Evolutionary conservation across 2,888 invertebrate species (phyloP).

Genomic region (Standfussiana lucernea): DNA sequence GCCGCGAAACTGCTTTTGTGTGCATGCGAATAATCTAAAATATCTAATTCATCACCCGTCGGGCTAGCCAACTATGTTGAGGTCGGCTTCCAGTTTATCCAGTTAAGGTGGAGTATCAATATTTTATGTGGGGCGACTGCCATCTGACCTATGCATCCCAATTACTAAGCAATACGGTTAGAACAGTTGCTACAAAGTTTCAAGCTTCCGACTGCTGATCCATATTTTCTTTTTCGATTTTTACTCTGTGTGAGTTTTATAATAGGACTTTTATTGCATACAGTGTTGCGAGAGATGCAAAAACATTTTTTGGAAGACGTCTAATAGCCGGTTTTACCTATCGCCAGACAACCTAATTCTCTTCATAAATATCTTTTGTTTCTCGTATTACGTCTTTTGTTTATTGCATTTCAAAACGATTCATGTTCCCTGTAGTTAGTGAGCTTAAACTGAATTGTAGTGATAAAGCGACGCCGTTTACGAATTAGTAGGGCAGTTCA

Average conservation of each 20-base stretch:
- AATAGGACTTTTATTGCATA: background rate
- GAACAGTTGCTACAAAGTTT: background rate
- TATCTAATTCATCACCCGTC: slow-evolving; percentile 58
- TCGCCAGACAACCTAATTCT: background rate
- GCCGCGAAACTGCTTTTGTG: slow-evolving; percentile 49
- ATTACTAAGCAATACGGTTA: slow-evolving; percentile 12
- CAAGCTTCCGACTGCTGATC: background rate
- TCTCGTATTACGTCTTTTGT: background rate
- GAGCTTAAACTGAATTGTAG: slow-evolving; percentile 26
- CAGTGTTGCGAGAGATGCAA: background rate
- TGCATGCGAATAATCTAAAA: slow-evolving; percentile 50
- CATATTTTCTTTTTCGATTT: slow-evolving; percentile 6
- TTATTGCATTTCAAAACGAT: slow-evolving; percentile 29
- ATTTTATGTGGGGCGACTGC: slow-evolving; percentile 18
- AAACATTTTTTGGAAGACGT: background rate
- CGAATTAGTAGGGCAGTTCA: slow-evolving; percentile 49
- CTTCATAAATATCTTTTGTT: background rate
- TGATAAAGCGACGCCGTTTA: slow-evolving; percentile 49
- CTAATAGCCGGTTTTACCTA: background rate
- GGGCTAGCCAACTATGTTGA: slow-evolving; percentile 56
- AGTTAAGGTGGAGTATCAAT: slow-evolving; percentile 32
- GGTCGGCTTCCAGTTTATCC: slow-evolving; percentile 40
- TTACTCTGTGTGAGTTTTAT: background rate
- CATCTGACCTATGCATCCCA: slow-evolving; percentile 17
- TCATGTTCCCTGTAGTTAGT: slow-evolving; percentile 16